Evolutionary conservation across 2,113 vertebrate genomes (phyloP), one percentile per base, ranked within the genome.

Genomic region (Pungitius pungitius): DNA sequence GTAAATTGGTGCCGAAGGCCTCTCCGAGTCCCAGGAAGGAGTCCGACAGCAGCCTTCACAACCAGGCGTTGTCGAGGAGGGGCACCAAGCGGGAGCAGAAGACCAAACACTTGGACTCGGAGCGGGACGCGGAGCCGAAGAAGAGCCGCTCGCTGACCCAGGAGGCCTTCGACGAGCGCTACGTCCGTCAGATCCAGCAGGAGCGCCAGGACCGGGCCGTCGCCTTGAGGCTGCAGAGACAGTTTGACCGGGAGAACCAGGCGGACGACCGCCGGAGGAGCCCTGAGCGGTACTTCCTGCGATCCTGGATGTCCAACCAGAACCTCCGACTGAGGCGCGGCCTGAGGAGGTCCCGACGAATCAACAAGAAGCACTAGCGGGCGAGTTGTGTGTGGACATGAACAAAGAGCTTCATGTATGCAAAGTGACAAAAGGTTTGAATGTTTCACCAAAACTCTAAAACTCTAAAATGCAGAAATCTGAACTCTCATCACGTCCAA

Each of bases 71-170:
- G 60, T 92, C 95, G 72, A 78, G 94, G 1, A 89, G 93, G 49
- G 95, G 96, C 49, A 93, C 89, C 17, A 99, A 98, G 86, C 92
- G 95, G 55, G 95, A 89, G 69, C 96, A 96, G 82, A 99, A 98
- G 89, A 97, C 94, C 2, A 98, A 97, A 92, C 97, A 97, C 87
- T 39, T 96, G 88, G 95, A 97, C 66, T 71, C 77, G 40, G 94
- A 94, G 22, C 89, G 86, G 0, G 92, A 93, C 47, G 80, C 88
- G 0, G 78, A 86, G 35, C 33, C 90, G 54, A 97, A 96, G 71
- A 94, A 93, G 84, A 91, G 90, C 70, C 87, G 92, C 54, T 86
- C 88, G 0, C 15, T 30, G 6, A 71, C 73, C 0, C 90, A 87
- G 26, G 94, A 92, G 12, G 57, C 49, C 61, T 86, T 71, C 0